These are phyloP conservation scores for Hydrochoerus hydrochaeris DNA, from an alignment of 2,113 vertebrate species.

Conservation along the genomic window DNA sequence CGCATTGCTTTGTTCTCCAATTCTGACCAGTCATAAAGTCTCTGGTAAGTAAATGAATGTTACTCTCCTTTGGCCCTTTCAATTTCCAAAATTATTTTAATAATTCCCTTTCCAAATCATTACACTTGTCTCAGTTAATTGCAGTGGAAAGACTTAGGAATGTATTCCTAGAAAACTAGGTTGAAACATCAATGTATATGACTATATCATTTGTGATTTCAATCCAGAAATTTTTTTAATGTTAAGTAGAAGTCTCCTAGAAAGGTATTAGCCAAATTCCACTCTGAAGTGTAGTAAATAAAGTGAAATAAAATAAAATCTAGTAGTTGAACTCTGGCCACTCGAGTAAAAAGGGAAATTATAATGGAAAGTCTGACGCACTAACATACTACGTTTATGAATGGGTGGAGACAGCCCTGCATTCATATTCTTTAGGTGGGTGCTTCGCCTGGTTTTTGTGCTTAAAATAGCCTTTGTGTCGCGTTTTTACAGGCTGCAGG, in stretches of 20 bases:
- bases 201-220: slow-evolving; percentile 9
- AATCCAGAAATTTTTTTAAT: not conserved
- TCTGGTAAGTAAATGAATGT: slow-evolving; percentile 33
- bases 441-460: not conserved
- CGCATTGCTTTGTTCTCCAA: slow-evolving; percentile 42
- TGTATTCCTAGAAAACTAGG: not conserved
- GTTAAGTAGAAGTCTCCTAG: not conserved
- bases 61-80: not conserved
- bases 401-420: not conserved
- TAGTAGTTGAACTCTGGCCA: not conserved
- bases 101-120: slow-evolving; percentile 53
- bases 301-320: not conserved
- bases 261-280: not conserved
- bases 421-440: not conserved
- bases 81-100: slow-evolving; percentile 1
- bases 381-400: not conserved
- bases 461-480: slow-evolving; percentile 30
- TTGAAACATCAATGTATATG: slow-evolving; percentile 38
- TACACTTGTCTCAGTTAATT: not conserved
- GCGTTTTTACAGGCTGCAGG: not conserved
- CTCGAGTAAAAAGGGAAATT: not conserved
- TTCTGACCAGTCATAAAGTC: slow-evolving; percentile 22
- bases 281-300: not conserved
- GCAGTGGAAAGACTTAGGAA: not conserved
- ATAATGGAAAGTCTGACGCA: not conserved